Conservation (phyloP, 2,888 invertebrate species). For the Heteromyza rotundicornis region DNA sequence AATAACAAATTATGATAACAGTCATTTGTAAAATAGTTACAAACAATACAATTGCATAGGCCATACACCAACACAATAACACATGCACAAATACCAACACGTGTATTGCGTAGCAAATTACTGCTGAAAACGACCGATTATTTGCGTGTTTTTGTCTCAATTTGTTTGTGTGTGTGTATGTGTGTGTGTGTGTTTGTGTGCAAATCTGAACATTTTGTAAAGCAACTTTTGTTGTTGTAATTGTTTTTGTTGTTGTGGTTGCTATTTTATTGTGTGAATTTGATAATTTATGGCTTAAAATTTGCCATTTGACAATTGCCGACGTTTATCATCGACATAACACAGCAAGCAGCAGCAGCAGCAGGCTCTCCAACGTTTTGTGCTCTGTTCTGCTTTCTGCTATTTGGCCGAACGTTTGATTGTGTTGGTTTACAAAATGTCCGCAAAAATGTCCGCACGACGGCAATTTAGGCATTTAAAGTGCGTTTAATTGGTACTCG, state of each 20-base stretch:
- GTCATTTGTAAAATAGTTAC: neutral
- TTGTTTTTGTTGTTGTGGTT: neutral
- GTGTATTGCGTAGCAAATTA: neutral
- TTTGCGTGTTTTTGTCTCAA: neutral
- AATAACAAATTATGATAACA: neutral
- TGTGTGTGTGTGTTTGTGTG: neutral
- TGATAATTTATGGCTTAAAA: neutral
- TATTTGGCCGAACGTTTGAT: too few relatives aligned
- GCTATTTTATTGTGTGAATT: neutral
- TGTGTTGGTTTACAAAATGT: too few relatives aligned
- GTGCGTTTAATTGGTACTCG: too few relatives aligned
- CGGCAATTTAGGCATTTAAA: too few relatives aligned
- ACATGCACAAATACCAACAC: neutral
- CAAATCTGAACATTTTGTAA: too few relatives aligned
- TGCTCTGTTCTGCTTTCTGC: too few relatives aligned
- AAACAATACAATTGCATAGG: neutral
- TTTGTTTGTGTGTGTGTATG: neutral
- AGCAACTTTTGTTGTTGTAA: neutral
- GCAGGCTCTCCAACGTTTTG: too few relatives aligned
- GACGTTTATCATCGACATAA: neutral
- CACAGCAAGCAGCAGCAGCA: neutral
- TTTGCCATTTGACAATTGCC: neutral
- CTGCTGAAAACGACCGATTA: neutral
- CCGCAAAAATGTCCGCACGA: too few relatives aligned
- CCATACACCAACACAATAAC: neutral